Percentiles rank a stretch among this genome's conserved stretches.
These are phyloP conservation scores for Chitala chitala DNA, from an alignment of 2,113 vertebrate genomes.

Conservation along the genomic window DNA sequence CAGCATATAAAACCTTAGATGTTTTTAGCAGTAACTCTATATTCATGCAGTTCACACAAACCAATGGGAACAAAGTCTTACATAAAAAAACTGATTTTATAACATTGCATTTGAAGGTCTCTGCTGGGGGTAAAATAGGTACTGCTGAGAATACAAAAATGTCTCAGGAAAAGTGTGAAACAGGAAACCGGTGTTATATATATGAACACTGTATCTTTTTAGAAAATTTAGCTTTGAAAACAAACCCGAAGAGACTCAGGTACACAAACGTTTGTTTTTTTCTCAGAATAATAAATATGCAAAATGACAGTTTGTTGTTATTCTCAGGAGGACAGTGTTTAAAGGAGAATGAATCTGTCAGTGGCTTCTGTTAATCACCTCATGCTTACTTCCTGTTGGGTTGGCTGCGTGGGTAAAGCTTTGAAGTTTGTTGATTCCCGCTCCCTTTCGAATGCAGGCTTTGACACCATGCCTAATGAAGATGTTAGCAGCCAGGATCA, in stretches of 20 bases:
- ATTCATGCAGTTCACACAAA: background rate
- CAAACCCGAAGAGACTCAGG: background rate
- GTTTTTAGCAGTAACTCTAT: background rate
- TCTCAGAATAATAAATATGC: background rate
- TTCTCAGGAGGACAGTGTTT: background rate
- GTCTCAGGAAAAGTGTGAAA: background rate
- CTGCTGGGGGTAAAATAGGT: too few relatives aligned
- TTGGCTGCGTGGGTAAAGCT: background rate
- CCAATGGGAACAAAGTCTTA: background rate
- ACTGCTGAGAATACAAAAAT: too few relatives aligned
- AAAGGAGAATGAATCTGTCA: background rate
- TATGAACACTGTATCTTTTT: background rate
- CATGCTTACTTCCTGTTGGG: background rate
- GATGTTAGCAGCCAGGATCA: background rate
- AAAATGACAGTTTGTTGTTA: background rate
- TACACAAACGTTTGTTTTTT: background rate
- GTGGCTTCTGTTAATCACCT: background rate
- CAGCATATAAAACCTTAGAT: background rate
- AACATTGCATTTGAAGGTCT: background rate
- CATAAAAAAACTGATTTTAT: background rate
- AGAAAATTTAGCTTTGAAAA: background rate
- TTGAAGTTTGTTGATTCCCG: background rate
- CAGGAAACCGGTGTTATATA: background rate
- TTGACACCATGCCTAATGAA: slow-evolving; percentile 12
- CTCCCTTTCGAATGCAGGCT: background rate